Base-by-base conservation (phyloP, 1,140 invertebrate genomes). In the Platyscapa corneri region DNA sequence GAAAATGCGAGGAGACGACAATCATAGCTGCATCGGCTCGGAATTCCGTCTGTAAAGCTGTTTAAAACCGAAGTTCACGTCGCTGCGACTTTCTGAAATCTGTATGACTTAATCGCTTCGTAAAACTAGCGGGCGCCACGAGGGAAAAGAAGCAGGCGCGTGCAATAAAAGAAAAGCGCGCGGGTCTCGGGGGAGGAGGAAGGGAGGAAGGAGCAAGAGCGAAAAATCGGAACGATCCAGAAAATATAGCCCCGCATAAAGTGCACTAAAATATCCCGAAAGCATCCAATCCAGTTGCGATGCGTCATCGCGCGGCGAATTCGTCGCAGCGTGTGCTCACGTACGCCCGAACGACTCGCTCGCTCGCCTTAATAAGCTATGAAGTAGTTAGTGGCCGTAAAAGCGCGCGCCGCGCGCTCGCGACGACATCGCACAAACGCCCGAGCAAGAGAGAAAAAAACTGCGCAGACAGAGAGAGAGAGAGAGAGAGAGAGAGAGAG, bases 321-420 rank as follows among this genome's bases (percentile, higher is more conserved):
- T 76, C 46, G 46, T 39, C 53, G 53, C 53, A 32, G 49, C 76
- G 23, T 32, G 10, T 53, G 49, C 70, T 27, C 70, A 37, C 76
- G 46, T 20, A 56, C 75, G 30, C 46, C 42, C 49, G n/a, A 23
- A 34, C 80, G 46, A 20, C 5, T 32, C 14, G 49, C 81, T 30
- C 34, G 75, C 76, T 49, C 65, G 84, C 67, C 84, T 85, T 82
- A 85, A 85, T 85, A 85, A 85, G 84, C 84, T 76, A 82, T 70
- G 84, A 81, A 65, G 83, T 79, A 85, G 83, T 80, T 80, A 85
- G 83, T 75, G 83, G 83, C 77, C 77, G 88, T 87, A 88, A 84
- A 87, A 87, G 86, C 86, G 83, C 72, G 88, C 86, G 83, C 86
- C 23, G 20, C 10, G 85, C 56, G 42, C 78, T 67, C 46, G 70